phyloP scores from a whole-genome alignment of 2,888 invertebrate genomes.

The Notocelia uddmanniana region DNA sequence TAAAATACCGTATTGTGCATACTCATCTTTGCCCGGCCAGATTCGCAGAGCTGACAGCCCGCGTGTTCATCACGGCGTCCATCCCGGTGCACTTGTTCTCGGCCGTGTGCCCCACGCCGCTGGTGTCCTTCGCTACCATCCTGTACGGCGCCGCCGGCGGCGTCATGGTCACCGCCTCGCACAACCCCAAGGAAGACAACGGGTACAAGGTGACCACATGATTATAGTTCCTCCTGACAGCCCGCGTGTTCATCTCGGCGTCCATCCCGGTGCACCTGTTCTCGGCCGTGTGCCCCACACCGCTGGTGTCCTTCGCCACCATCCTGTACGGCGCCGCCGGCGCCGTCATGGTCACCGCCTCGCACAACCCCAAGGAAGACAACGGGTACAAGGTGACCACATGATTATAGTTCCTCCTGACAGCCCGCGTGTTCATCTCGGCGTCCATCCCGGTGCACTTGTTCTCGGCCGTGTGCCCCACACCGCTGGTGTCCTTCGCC shows the following conservation, averaged over 20 bases:
- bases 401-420: background rate
- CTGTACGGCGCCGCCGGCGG: constrained; percentile 92
- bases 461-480: constrained; percentile 93
- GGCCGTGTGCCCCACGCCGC: constrained; percentile 95
- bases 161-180: constrained; percentile 98
- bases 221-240: constrained; percentile 53
- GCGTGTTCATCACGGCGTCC: constrained; percentile 91
- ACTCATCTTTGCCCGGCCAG: constrained; percentile 85
- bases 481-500: constrained; percentile 97
- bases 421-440: constrained; percentile 91
- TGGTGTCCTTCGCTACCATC: constrained; percentile 94
- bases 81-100: constrained; percentile 94
- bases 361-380: constrained; percentile 97
- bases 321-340: constrained; percentile 90
- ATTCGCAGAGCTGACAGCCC: constrained; percentile 95
- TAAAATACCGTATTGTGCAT: no score
- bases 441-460: constrained; percentile 92
- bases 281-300: constrained; percentile 94
- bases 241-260: constrained; percentile 91
- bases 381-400: constrained; percentile 95
- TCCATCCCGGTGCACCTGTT: constrained; percentile 93
- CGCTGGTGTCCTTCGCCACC: constrained; percentile 96
- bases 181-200: constrained; percentile 98
- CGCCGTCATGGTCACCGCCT: constrained; percentile 91
- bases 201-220: constrained; percentile 93